Conservation (phyloP, 2,888 invertebrate genomes). For the Pyrocoelia pectoralis region DNA sequence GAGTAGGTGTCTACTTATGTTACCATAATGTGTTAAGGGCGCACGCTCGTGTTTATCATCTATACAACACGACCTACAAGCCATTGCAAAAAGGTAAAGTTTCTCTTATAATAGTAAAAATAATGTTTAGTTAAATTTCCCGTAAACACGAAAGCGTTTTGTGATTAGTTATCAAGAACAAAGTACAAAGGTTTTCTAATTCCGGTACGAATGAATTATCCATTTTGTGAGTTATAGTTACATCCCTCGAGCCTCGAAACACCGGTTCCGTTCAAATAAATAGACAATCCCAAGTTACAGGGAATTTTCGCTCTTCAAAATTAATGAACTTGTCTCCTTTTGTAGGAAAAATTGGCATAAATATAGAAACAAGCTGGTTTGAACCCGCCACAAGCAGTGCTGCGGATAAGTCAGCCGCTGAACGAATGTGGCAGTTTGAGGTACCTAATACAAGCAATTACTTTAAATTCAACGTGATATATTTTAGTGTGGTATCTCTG, state of each 20-base stretch:
- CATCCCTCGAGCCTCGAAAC: too few species aligned
- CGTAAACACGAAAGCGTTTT: too few species aligned
- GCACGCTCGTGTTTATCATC: conserved; percentile 70
- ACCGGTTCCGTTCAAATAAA: too few species aligned
- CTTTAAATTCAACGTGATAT: background rate
- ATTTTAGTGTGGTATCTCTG: conserved; percentile 10
- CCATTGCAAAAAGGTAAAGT: conserved; percentile 62
- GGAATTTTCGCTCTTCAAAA: too few species aligned
- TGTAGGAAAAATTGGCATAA: conserved; percentile 59
- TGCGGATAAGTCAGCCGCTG: conserved; percentile 61
- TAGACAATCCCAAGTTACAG: too few species aligned
- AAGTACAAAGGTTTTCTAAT: too few species aligned
- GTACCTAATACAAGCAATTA: conserved; percentile 25
- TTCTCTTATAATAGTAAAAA: too few species aligned
- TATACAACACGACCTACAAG: conserved; percentile 68
- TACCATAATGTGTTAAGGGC: conserved; percentile 70
- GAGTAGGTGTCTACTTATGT: conserved; percentile 69
- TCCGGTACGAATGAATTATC: too few species aligned
- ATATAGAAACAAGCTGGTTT: conserved; percentile 60
- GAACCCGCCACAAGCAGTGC: conserved; percentile 59
- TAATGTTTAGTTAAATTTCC: too few species aligned
- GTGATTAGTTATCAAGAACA: too few species aligned
- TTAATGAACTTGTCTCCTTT: too few species aligned
- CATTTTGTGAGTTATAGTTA: too few species aligned
- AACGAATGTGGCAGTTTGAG: conserved; percentile 51